Percentiles rank a stretch among this genome's conserved stretches.
Conservation (phyloP, 1,140 invertebrate genomes). For the Drosophila lacertosa region DNA sequence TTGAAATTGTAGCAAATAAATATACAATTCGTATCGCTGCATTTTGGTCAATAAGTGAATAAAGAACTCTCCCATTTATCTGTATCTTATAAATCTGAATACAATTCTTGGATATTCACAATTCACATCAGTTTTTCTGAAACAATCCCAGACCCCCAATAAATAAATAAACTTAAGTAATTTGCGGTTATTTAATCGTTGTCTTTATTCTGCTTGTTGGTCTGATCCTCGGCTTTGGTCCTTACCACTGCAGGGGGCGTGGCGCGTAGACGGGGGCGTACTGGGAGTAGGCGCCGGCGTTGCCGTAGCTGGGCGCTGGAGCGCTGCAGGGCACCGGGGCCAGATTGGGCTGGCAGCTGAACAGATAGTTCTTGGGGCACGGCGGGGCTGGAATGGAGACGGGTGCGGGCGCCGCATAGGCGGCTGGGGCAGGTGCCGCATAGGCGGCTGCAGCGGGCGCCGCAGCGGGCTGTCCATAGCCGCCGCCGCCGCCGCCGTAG, state of each 20-base stretch:
- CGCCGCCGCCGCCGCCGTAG: conserved; percentile 60
- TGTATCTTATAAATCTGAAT: too few species aligned
- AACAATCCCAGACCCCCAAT: too few species aligned
- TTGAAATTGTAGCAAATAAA: too few species aligned
- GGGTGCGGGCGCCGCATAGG: conserved; percentile 44
- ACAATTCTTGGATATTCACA: too few species aligned
- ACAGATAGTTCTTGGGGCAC: conserved; percentile 75
- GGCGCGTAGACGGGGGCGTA: conserved; percentile 68
- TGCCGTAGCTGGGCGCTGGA: conserved; percentile 65
- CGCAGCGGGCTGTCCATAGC: conserved; percentile 51
- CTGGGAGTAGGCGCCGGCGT: conserved; percentile 69
- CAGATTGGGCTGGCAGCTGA: conserved; percentile 75
- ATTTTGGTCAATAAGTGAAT: too few species aligned
- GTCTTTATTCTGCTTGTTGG: conserved; percentile 24
- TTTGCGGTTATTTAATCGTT: conserved; percentile 9
- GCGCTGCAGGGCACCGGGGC: conserved; percentile 74
- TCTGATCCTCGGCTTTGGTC: too few species aligned
- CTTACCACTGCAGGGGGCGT: conserved; percentile 55
- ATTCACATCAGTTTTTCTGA: too few species aligned
- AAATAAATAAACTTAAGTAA: too few species aligned
- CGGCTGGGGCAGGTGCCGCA: conserved; percentile 38
- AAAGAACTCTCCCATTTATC: too few species aligned
- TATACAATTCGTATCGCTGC: too few species aligned
- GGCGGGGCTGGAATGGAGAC: conserved; percentile 65
- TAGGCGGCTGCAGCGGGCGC: conserved; percentile 44